Conservation (phyloP, 2,888 invertebrate species). For the Polyploca ridens region DNA sequence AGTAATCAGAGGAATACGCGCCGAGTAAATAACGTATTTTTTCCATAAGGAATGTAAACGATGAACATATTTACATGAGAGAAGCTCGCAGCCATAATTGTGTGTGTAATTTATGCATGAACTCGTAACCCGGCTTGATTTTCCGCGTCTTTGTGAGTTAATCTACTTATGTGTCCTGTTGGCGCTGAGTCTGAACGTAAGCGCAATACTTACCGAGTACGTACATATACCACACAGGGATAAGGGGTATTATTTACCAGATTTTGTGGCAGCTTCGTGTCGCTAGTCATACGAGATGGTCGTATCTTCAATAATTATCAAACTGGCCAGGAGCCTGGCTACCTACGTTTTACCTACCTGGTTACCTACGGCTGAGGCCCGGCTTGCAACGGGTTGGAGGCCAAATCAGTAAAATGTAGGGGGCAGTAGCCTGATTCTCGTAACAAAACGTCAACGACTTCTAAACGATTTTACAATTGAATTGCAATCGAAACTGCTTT, state of each 20-base stretch:
- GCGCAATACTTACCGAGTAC: not conserved
- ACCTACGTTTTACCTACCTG: no score
- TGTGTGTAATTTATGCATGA: slow-evolving; percentile 11
- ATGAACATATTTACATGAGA: not conserved
- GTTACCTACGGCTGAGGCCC: no score
- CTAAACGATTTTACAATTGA: no score
- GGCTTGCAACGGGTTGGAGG: no score
- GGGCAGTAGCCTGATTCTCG: no score
- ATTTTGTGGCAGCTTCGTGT: not conserved
- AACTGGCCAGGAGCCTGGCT: no score
- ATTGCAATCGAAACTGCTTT: no score
- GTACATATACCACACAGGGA: not conserved
- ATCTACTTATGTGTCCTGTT: slow-evolving; percentile 7
- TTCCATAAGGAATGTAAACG: not conserved
- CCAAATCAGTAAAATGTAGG: no score
- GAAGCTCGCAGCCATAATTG: not conserved
- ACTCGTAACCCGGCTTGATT: slow-evolving; percentile 8
- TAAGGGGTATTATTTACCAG: no score
- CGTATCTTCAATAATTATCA: no score
- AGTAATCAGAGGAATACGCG: not conserved
- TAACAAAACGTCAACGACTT: no score
- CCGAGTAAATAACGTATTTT: not conserved
- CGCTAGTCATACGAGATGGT: no score
- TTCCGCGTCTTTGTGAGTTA: slow-evolving; percentile 7
- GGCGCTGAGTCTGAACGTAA: not conserved